phyloP scores from a whole-genome alignment of 1,140 invertebrate genomes.

The Rhyacophila brunnea region DNA sequence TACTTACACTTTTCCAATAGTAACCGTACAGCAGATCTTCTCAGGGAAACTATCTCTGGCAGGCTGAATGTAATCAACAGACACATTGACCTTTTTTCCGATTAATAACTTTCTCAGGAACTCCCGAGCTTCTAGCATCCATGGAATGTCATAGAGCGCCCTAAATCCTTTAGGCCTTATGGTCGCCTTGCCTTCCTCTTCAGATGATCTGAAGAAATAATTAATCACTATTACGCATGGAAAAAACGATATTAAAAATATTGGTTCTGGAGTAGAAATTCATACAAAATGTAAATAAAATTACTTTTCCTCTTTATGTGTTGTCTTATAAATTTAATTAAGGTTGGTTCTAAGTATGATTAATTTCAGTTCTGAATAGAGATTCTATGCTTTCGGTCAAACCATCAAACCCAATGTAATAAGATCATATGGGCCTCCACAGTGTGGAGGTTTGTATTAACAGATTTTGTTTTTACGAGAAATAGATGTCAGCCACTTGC shows the following conservation, averaged over 20 bases:
- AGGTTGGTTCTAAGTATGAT: no score
- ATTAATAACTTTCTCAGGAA: constrained; percentile 95
- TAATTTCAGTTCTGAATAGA: no score
- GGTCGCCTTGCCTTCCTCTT: constrained; percentile 63
- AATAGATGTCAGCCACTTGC: no score
- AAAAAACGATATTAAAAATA: not conserved
- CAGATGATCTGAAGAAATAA: constrained; percentile 40
- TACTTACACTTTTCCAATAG: constrained; percentile 76
- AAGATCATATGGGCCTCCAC: no score
- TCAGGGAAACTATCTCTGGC: constrained; percentile 90
- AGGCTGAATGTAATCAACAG: constrained; percentile 95
- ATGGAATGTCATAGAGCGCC: constrained; percentile 95
- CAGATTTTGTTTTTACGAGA: no score
- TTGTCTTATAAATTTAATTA: no score
- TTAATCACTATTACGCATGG: not conserved
- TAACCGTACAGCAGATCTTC: constrained; percentile 92
- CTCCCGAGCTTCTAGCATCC: constrained; percentile 97
- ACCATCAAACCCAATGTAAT: no score
- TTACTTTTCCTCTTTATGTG: no score
- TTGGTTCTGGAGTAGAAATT: no score
- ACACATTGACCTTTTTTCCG: constrained; percentile 91
- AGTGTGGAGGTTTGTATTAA: no score
- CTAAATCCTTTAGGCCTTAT: constrained; percentile 67
- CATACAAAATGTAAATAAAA: no score
- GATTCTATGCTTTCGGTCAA: no score